A percentile compares a stretch with the other conserved stretches of the same genome.
These are phyloP conservation scores for Pristionchus pacificus DNA, from an alignment of 1,140 invertebrate genomes.

Conservation along the genomic window DNA sequence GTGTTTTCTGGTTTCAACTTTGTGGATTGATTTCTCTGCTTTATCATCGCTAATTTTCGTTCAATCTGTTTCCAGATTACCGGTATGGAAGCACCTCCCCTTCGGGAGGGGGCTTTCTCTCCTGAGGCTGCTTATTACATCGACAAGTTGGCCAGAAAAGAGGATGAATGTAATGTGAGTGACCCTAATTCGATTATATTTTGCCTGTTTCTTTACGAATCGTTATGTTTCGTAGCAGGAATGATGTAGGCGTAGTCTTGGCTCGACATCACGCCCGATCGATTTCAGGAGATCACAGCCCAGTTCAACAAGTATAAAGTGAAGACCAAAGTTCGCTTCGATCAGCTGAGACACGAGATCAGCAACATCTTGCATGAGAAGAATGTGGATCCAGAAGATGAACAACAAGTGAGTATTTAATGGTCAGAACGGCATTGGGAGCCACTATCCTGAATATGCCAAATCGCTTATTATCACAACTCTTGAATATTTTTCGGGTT, in stretches of 20 bases:
- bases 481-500: no score
- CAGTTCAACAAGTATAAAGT: slow-evolving; percentile 25
- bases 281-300: slow-evolving; percentile 15
- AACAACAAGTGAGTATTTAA: not conserved
- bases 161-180: not conserved
- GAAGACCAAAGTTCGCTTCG: slow-evolving; percentile 19
- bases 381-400: slow-evolving; percentile 11
- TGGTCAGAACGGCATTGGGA: no score
- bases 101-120: not conserved
- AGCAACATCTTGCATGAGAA: not conserved
- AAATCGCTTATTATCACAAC: no score
- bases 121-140: not conserved
- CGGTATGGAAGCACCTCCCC: not conserved
- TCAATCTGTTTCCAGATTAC: no score
- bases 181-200: not conserved
- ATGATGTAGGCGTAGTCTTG: not conserved
- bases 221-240: not conserved
- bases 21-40: no score
- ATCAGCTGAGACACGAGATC: slow-evolving; percentile 18
- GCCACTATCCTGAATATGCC: no score
- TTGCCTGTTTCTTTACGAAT: not conserved
- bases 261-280: not conserved
- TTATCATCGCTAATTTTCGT: no score
- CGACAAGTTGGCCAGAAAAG: not conserved
- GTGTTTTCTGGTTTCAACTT: no score